Evolutionary conservation across 2,888 invertebrate genomes (phyloP), one percentile per base, ranked within the genome.

Genomic region (Xylota sylvarum): DNA sequence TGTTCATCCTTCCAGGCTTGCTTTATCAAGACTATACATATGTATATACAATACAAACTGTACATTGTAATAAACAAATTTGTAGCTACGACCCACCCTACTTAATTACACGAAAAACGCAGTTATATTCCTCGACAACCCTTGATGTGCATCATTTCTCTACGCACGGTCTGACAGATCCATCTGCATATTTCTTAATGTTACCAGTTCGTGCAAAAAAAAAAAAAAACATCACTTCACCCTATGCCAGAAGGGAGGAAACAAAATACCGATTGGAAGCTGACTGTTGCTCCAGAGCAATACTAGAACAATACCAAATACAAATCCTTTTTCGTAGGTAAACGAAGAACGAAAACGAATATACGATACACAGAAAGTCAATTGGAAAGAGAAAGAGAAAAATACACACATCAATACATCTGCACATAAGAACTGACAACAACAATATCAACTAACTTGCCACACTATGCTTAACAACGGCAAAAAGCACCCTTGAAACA

Each of bases 361-460:
- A 40, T 35, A 17, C 14, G 12, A 60, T 6, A 60, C 60, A 60
- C 23, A 6, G 6, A 37, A 37, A n/a, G 10, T 5, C 14, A 37
- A 7, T 37, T 23, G 37, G n/a, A 14, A 60, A 27, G 5, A 27
- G 17, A 5, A 5, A 23, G n/a, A 43, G 27, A 30, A 37, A 40
- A 60, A 35, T 19, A 12, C 19, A 40, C 5, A 60, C 37, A 40
- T 23, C 3, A 19, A 6, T 7, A 60, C 37, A 43, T 27, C 32
- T 73, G 62, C 52, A 64, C 55, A 55, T 52, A 62, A 40, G 30
- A 35, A 17, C 17, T 4, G 40, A 62, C 27, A 4, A 27, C 37
- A 62, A 73, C 62, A 52, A 72, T 27, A 58, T 12, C 35, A 50
- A 50, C 5, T 50, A 19, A 32, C 50, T 65, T 52, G 30, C 27